Evolutionary conservation across 2,797 vertebrate species (phyloP).

Genomic region (Aeoliscus strigatus): DNA sequence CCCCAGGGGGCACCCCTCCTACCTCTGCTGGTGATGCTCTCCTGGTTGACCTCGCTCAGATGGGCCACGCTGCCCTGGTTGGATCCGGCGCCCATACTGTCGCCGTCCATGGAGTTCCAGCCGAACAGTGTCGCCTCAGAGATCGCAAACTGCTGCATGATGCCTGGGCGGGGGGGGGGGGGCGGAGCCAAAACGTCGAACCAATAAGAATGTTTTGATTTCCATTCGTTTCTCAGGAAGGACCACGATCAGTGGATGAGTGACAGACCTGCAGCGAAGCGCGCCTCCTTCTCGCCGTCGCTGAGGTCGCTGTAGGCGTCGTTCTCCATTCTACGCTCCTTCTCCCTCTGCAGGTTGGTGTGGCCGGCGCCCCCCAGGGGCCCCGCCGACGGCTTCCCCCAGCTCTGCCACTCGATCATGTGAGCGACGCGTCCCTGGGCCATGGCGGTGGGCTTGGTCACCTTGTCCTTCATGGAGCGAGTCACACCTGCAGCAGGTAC

Average conservation of each 20-base stretch:
- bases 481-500: slow-evolving; percentile 98
- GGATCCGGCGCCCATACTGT: slow-evolving; percentile 87
- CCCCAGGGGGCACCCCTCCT: not conserved
- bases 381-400: slow-evolving; percentile 87
- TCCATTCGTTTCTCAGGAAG: no score
- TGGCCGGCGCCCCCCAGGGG: slow-evolving; percentile 82
- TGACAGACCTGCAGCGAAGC: slow-evolving; percentile 98
- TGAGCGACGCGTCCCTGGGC: slow-evolving; percentile 96
- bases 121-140: slow-evolving; percentile 94
- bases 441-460: slow-evolving; percentile 97
- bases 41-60: slow-evolving; percentile 90
- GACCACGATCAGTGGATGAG: no score
- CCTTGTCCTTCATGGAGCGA: slow-evolving; percentile 95
- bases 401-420: slow-evolving; percentile 98
- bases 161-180: slow-evolving; percentile 63
- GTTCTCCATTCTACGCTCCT: no score
- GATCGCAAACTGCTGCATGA: slow-evolving; percentile 97
- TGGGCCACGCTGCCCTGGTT: slow-evolving; percentile 86
- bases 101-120: slow-evolving; percentile 95
- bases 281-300: slow-evolving; percentile 95
- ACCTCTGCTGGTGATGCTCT: slow-evolving; percentile 84
- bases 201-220: no score
- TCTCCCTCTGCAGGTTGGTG: no score
- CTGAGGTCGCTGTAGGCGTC: slow-evolving; percentile 93
- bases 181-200: no score